Base-by-base conservation (phyloP, 1,140 invertebrate species). In the Leptinotarsa texana region DNA sequence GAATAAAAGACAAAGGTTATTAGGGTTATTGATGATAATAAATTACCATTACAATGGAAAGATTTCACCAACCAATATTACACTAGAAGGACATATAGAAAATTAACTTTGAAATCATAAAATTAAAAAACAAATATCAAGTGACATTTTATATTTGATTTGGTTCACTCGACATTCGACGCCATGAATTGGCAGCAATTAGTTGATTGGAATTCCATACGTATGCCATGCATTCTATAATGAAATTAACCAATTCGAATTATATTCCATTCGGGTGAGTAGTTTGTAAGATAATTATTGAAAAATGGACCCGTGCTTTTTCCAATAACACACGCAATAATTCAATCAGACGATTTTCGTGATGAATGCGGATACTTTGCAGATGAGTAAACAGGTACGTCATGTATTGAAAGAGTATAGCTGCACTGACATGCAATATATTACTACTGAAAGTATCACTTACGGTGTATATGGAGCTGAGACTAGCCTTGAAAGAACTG, bases 61-160 rank as follows among this genome's bases (percentile, higher is more conserved):
- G 8, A 42, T 42, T 42, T 11, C 8, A 42, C 33, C 8, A 42
- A 11, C 33, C 8, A 0, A 42, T 42, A 42, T 33, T 33, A 33
- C 33, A 33, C 8, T 42, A 11, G 33, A 42, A 42, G 8, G 33
- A 33, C 27, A 33, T 33, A 33, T 8, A 6, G 27, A 42, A 42
- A 42, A 42, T 42, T 42, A 8, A 42, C 33, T 42, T 11, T 11
- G 33, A 42, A 42, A 63, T 11, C 22, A 63, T 22, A 13, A 66
- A 18, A 68, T 21, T 51, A 27, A 67, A 27, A 67, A 67, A 73
- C 63, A 67, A 73, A 73, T 62, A 73, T 49, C 65, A 73, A 66
- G 72, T 79, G 79, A 80, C 77, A 79, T 79, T 80, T 80, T 80
- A 80, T 78, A 80, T 80, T 80, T 77, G 77, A 80, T 79, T 77